Base-by-base conservation (phyloP, 2,888 invertebrate genomes). In the Limnephilus auricula region DNA sequence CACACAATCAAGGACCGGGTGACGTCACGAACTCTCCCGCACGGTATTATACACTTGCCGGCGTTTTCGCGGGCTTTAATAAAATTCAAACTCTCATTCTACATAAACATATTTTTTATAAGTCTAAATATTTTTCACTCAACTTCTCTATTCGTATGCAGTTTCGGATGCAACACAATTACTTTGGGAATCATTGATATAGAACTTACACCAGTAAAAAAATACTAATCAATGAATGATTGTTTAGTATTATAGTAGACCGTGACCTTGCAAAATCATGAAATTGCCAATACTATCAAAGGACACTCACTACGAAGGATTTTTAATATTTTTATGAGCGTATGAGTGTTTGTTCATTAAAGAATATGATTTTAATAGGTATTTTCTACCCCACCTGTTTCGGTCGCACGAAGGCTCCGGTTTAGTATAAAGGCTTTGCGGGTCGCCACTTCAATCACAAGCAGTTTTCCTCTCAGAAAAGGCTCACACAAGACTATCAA, bases 401-500 rank as follows among this genome's bases (percentile, higher is more conserved):
- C 82, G 34, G 82, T 32, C 34, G 25, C 31, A 25, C 82, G 82
- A 37, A 82, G 85, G 40, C 85, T 85, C 40, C 34, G 50, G 84
- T 83, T 84, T 34, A 83, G 37, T 92, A 92, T 91, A 92, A 84
- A 92, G 90, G 78, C 88, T 79, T n/a, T 32, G 84, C 32, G 65
- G 79, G 31, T 37, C 88, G 34, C 65, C 82, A 34, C 79, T 32
- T 30, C 34, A 32, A 86, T 87, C 93, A 93, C 85, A 91, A 93
- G 93, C 93, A 93, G 93, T 93, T 92, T 93, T 93, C 93, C 30
- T 84, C 45, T 86, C 91, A 87, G 91, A 92, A 93, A 91, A 92
- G 92, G 92, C 92, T 92, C 83, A 90, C 50, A 79, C 79, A 86
- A 87, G 34, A 86, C 84, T 79, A 90, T 65, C 65, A 65, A 18